Base-by-base conservation (phyloP, 2,888 invertebrate species). In the Blastobasis adustella region DNA sequence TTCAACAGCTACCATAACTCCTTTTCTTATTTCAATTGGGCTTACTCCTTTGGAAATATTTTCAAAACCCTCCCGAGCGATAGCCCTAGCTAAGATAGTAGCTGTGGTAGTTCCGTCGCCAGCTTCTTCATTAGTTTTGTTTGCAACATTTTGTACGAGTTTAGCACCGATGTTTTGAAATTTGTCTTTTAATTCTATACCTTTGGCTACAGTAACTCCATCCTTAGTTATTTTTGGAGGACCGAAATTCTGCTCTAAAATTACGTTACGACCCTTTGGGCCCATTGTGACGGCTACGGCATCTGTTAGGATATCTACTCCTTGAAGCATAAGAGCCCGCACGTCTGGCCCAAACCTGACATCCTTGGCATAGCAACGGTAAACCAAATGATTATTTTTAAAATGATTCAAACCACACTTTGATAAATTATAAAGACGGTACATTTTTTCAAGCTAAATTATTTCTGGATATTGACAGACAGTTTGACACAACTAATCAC, bases 191-290 rank as follows among this genome's bases (percentile, higher is more conserved):
- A 99, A 89, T 77, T 99, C 99, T 62, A 99, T 94, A 43, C 96
- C 95, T 88, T 99, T 99, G 10, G 99, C 99, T 8, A 99, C 99
- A 0, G 99, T 99, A 0, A 99, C 99, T 57, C 99, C 99, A 81
- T 99, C 99, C 88, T 99, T 99, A n/a, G 99, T 99, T 69, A 99
- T 99, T 90, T 99, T 99, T 6, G 99, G 99, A 52, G 97, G 96
- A 9, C 99, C 99, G 96, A 97, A 98, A 37, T 95, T 94, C 82
- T 99, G 99, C 84, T 99, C 99, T 64, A 99, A 91, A 66, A 99
- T 98, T 5, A 99, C 99, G 80, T 98, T 99, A 53, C 99, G 93
- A 9, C 99, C 99, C 70, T 99, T 99, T 49, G 99, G 99, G 10
- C 99, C 99, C 98, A 99, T 97, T 7, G 99, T 99, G 37, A 99